Percentiles rank a stretch among this genome's conserved stretches.
phyloP scores from a whole-genome alignment of 2,888 invertebrate species.

The Ophion slaviceki region DNA sequence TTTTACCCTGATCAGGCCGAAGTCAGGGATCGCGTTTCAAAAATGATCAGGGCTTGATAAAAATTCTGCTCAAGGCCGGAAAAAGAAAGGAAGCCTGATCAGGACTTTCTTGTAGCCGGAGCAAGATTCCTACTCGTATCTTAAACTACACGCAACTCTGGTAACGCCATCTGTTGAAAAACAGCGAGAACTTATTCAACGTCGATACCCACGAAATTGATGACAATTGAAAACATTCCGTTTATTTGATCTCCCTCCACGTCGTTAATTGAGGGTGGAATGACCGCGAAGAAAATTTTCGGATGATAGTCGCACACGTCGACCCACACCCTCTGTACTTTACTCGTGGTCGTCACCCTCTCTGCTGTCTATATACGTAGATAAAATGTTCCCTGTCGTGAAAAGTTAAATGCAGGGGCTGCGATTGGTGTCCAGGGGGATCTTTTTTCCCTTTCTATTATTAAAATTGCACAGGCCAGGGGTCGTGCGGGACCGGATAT shows the following conservation, averaged over 20 bases:
- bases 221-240: neutral
- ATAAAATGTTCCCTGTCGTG: slow-evolving; percentile 11
- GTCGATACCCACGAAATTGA: neutral
- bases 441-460: slow-evolving; percentile 4
- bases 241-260: neutral
- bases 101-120: no score
- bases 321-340: neutral
- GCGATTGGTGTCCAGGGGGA: slow-evolving; percentile 4
- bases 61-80: no score
- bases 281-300: slow-evolving; percentile 9
- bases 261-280: slow-evolving; percentile 15
- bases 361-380: slow-evolving; percentile 3
- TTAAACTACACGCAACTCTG: no score
- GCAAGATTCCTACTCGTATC: no score
- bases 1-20: no score
- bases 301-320: slow-evolving; percentile 7
- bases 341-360: slow-evolving; percentile 24
- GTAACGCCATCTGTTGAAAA: no score
- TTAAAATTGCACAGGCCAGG: slow-evolving; percentile 12
- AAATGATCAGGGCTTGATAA: no score
- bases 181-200: no score
- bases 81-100: no score
- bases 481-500: slow-evolving; percentile 5
- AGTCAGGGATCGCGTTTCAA: no score
- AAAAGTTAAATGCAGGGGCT: slow-evolving; percentile 22